Conservation (phyloP, 1,140 invertebrate genomes). For the Pseudomyrmex concolor region DNA sequence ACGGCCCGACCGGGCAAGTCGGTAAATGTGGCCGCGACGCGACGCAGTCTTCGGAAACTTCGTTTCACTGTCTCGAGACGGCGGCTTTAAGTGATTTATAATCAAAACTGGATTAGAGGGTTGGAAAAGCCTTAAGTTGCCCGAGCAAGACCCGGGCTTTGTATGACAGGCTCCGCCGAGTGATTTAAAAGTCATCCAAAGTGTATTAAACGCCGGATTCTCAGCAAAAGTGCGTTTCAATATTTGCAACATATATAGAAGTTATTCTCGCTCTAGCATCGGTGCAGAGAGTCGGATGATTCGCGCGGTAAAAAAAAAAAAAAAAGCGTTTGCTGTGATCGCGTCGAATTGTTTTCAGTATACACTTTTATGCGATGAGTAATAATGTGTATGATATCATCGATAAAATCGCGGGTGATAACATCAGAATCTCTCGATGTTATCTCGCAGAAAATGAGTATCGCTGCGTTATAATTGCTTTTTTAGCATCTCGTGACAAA, state of each 20-base stretch:
- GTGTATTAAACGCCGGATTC: slow-evolving; percentile 57
- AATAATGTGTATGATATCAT: slow-evolving; percentile 25
- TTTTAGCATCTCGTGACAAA: neutral
- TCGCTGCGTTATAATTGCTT: neutral
- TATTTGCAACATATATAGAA: slow-evolving; percentile 17
- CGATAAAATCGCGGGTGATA: slow-evolving; percentile 15
- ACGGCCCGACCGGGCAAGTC: slow-evolving; percentile 52
- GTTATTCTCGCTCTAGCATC: neutral
- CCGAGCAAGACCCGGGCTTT: slow-evolving; percentile 33
- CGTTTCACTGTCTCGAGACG: slow-evolving; percentile 69
- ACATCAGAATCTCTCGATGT: too few species aligned
- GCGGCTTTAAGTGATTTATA: slow-evolving; percentile 75
- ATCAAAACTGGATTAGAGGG: slow-evolving; percentile 74
- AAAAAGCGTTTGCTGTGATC: too few species aligned
- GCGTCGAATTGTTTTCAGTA: too few species aligned
- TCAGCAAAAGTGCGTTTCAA: slow-evolving; percentile 27
- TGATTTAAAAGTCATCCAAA: slow-evolving; percentile 71
- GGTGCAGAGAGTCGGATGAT: too few species aligned
- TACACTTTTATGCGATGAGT: neutral
- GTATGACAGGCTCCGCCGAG: slow-evolving; percentile 47
- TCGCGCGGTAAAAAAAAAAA: too few species aligned
- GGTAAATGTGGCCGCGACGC: slow-evolving; percentile 60
- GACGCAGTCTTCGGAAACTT: slow-evolving; percentile 70
- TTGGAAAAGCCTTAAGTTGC: slow-evolving; percentile 72
- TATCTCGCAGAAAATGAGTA: neutral